Evolutionary conservation across 2,113 vertebrate genomes (phyloP), one percentile per base, ranked within the genome.

Genomic region (Gobius niger): DNA sequence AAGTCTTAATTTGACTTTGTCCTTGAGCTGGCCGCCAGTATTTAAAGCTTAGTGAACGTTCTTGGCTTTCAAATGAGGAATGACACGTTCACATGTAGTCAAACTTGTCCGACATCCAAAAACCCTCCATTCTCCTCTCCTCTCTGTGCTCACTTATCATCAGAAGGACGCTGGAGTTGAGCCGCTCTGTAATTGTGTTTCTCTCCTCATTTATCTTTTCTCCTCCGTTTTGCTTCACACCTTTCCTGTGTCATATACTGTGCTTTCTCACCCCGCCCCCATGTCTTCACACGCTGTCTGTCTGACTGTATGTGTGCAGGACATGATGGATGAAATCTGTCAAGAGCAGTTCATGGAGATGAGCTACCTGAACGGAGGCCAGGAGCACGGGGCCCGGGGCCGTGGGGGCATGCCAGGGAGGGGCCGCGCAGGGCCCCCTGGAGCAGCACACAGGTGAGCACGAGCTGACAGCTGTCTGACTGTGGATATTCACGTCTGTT

Each of bases 281-380:
- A 61, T 11, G 24, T 62, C 7, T 62, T 51, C 44, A 14, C 53
- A 40, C 66, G 70, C 62, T 67, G 1, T 9, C 69, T 57, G 7
- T 9, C 69, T 57, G 7, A 47, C 44, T 64, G 64, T 71, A 47
- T 78, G 52, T 70, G 46, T 81, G 62, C 72, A 98, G 97, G 97
- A 99, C 65, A 95, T 98, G 96, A 99, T 98, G 95, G 97, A 99
- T 87, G 97, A 98, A 87, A 98, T 98, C 91, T 98, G 96, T 85
- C 96, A 98, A 85, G 96, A 98, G 78, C 97, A 99, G 75, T 98
- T 99, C 90, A 91, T 98, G 94, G 97, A 99, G 90, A 94, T 99
- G 85, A 93, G 95, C 68, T 99, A 98, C 79, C 92, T 99, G 85
- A 99, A 99, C 5, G 97, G 96, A 19, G 96, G 96, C 54, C 96